Evolutionary conservation across 2,113 vertebrate genomes (phyloP).

Genomic region (Stomatorhinus ivindoensis): DNA sequence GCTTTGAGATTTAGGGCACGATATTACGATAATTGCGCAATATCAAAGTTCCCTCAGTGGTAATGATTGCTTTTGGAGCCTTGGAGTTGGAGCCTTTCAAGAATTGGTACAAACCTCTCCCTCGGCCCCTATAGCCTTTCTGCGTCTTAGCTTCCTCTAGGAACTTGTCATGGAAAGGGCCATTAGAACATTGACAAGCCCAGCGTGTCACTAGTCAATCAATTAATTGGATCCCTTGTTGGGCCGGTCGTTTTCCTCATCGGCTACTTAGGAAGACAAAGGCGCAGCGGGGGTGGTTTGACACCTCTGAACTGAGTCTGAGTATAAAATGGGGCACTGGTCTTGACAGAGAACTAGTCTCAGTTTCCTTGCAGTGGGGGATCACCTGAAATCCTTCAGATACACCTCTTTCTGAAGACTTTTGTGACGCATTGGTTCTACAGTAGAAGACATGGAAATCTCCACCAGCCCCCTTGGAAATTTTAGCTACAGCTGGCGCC

Average conservation of each 20-base stretch:
- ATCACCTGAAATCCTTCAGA: slow-evolving; percentile 18
- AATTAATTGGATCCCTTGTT: slow-evolving; percentile 71
- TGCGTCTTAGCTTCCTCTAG: slow-evolving; percentile 47
- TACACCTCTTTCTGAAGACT: not conserved
- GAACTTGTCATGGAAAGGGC: slow-evolving; percentile 59
- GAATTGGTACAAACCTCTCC: slow-evolving; percentile 57
- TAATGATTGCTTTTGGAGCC: slow-evolving; percentile 60
- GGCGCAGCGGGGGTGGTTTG: slow-evolving; percentile 48
- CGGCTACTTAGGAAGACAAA: slow-evolving; percentile 63
- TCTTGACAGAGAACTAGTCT: slow-evolving; percentile 31
- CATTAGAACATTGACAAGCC: slow-evolving; percentile 65
- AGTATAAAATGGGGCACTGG: slow-evolving; percentile 49
- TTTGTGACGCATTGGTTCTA: not conserved
- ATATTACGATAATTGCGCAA: slow-evolving; percentile 62
- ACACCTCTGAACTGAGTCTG: slow-evolving; percentile 50
- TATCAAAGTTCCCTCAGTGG: slow-evolving; percentile 64
- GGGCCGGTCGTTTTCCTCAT: slow-evolving; percentile 64
- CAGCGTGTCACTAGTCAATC: slow-evolving; percentile 65
- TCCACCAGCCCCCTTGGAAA: slow-evolving; percentile 36
- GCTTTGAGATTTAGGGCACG: slow-evolving; percentile 48
- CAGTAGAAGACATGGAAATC: slow-evolving; percentile 50
- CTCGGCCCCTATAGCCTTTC: slow-evolving; percentile 39
- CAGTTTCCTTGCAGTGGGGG: not conserved
- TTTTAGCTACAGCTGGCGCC: slow-evolving; percentile 49
- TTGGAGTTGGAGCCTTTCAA: slow-evolving; percentile 62